Evolutionary conservation across 1,140 invertebrate species (phyloP), one percentile per base, ranked within the genome.

Genomic region (Anoplolepis gracilipes): DNA sequence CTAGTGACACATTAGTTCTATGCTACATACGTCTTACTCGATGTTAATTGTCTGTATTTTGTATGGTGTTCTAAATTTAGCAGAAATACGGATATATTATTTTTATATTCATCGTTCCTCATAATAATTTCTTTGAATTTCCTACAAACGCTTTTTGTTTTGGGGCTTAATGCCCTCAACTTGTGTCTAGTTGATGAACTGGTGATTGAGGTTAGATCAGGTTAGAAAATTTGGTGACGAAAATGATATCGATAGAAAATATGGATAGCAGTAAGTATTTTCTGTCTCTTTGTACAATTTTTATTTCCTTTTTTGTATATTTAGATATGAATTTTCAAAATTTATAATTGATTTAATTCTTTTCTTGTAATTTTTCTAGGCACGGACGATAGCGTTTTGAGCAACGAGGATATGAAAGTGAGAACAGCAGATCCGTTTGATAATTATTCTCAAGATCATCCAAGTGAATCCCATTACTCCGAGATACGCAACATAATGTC

Each of bases 211-310:
- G 11, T 11, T n/a, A n/a, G n/a, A n/a, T n/a, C n/a, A 57, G 55
- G n/a, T 57, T 61, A n/a, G 30, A 25, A 57, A 6, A 57, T 8
- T 49, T 75, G 7, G 6, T 49, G 13, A 61, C n/a, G 25, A 4
- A 61, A 53, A 16, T 36, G 33, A 39, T 5, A 59, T 49, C 19
- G n/a, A 25, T 2, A 53, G 19, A 73, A 33, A 22, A 19, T 1
- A 62, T 76, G 57, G 57, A 57, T 33, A 73, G 36, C 7, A 28
- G 55, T 76, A 22, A n/a, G 25, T 76, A 55, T 49, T n/a, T 22
- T 36, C 36, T 1, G 1, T 16, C 6, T 57, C 6, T 46, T 49
- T 30, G 3, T 59, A 25, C 19, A 10, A n/a, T n/a, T n/a, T n/a
- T n/a, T n/a, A n/a, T 28, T 39, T 39, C 30, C 19, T 33, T 36